Evolutionary conservation across 2,888 invertebrate species (phyloP), one percentile per base, ranked within the genome.

Genomic region (Tetramorium bicarinatum): DNA sequence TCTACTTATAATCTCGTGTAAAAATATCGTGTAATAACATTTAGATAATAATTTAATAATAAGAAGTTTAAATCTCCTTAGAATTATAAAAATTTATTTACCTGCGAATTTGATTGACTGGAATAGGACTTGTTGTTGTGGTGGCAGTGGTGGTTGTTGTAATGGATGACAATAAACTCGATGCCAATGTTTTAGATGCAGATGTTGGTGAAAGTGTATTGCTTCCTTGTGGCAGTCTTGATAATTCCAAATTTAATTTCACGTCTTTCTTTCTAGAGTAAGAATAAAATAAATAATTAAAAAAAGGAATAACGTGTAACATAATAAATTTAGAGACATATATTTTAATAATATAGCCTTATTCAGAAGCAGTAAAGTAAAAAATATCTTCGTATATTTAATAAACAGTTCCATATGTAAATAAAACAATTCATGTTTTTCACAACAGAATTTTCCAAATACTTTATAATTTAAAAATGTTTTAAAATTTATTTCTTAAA

Each of bases 111-210:
- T 94, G 94, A 91, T 93, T 95, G 80, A 91, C 91, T 87, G 95
- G 93, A 59, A 93, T 95, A 93, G 95, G 95, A 94, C 95, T 95
- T 93, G 95, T 95, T 95, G 95, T 96, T 92, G 95, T 95, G 93
- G 87, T 88, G 85, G 95, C 91, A 87, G 95, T 95, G 92, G 96
- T 96, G 93, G 96, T 95, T 88, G 95, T 93, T 91, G 94, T 91
- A 91, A 95, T 92, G 88, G 87, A 88, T 75, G 92, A 92, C 85
- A 89, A 84, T 77, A 95, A 92, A 89, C 91, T 83, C 69, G 93
- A 92, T 85, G 93, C 90, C 79, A 93, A 92, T 87, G 93, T 93
- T 87, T 93, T 93, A 44, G 92, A 88, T 85, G 91, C 90, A 25
- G 93, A 92, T 75, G 93, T 93, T 71, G 94, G 93, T 66, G 94